These are phyloP conservation scores for Argentina silus DNA, from an alignment of 2,797 vertebrate genomes.

Conservation along the genomic window DNA sequence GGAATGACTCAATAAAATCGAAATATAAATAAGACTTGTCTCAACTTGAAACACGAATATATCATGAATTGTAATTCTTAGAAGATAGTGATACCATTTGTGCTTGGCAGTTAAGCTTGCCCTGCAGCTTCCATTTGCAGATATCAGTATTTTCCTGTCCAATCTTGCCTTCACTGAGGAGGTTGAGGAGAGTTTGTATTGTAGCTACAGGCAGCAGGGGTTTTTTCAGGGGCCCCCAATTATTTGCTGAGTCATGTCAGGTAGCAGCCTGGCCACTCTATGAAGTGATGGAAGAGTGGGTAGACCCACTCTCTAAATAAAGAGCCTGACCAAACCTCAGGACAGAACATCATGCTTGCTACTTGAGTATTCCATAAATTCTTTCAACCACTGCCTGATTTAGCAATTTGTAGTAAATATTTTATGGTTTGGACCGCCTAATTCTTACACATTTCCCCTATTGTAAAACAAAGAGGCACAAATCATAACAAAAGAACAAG, in stretches of 20 bases:
- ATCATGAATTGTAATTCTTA: slow-evolving; percentile 3
- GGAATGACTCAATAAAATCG: neutral
- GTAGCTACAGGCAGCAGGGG: neutral
- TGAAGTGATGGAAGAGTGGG: neutral
- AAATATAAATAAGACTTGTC: neutral
- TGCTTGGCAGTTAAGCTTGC: slow-evolving; percentile 8
- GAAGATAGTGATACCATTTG: neutral
- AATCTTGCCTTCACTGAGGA: neutral
- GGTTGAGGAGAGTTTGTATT: neutral
- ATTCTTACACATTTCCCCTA: no score
- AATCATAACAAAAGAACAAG: slow-evolving; percentile 25
- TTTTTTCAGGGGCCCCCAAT: neutral
- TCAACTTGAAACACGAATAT: neutral
- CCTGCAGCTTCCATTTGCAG: neutral
- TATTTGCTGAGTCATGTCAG: neutral
- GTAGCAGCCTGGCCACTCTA: slow-evolving; percentile 1
- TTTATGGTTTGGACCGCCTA: no score
- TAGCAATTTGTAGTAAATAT: no score
- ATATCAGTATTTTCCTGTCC: neutral
- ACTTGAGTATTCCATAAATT: no score
- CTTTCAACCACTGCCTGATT: no score
- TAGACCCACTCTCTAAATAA: no score
- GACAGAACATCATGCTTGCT: no score
- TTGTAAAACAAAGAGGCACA: slow-evolving; percentile 13
- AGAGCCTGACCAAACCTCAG: no score